Evolutionary conservation across 2,797 vertebrate genomes (phyloP).

Genomic region (Macropodus opercularis): DNA sequence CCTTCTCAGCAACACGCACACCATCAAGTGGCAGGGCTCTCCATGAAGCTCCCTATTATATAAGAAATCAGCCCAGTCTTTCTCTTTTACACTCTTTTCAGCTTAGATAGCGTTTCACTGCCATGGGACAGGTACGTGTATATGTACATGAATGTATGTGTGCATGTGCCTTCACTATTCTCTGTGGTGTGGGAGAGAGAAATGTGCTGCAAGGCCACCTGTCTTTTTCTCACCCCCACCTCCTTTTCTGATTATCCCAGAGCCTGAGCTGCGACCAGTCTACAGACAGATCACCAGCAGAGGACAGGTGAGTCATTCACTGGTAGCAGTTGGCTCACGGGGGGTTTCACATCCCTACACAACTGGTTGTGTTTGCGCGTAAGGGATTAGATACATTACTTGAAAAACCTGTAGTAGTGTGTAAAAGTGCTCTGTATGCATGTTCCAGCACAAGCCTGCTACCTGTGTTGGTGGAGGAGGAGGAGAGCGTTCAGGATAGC

Average conservation of each 20-base stretch:
- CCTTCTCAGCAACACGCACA: slow-evolving; percentile 49
- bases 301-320: slow-evolving; percentile 70
- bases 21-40: slow-evolving; percentile 64
- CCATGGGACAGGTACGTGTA: slow-evolving; percentile 73
- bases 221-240: slow-evolving; percentile 27
- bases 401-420: neutral
- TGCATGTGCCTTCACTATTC: slow-evolving; percentile 30
- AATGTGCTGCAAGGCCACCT: slow-evolving; percentile 22
- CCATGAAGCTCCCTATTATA: slow-evolving; percentile 65
- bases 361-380: too few relatives aligned
- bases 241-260: slow-evolving; percentile 45
- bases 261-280: slow-evolving; percentile 59
- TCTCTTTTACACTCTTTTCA: slow-evolving; percentile 40
- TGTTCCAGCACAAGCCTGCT: slow-evolving; percentile 66
- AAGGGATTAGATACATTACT: neutral
- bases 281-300: slow-evolving; percentile 51
- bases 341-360: neutral
- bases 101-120: slow-evolving; percentile 46
- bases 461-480: slow-evolving; percentile 76
- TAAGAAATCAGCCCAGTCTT: slow-evolving; percentile 61
- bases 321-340: neutral
- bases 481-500: slow-evolving; percentile 61
- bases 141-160: neutral
- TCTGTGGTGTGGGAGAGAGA: slow-evolving; percentile 13
- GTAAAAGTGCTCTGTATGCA: slow-evolving; percentile 12